phyloP scores from a whole-genome alignment of 1,140 invertebrate species.

The Venustaconcha ellipsiformis region DNA sequence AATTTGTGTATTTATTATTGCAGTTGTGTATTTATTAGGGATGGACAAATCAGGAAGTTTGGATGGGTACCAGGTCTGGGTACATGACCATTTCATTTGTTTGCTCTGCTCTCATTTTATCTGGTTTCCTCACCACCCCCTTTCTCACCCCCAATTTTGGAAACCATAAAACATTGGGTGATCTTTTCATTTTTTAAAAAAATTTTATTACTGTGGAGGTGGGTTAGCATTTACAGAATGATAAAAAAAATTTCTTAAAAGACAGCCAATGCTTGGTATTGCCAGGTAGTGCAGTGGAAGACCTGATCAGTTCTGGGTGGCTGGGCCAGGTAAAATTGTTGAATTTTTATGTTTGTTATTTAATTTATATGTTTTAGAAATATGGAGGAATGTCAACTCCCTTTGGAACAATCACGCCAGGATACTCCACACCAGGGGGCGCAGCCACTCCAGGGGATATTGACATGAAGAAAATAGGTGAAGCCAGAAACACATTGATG shows the following conservation, averaged over 20 bases:
- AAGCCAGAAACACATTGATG: conserved; percentile 99
- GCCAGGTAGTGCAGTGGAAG: neutral
- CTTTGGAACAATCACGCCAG: conserved; percentile 77
- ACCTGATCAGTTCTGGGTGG: too few relatives aligned
- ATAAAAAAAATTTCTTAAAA: neutral
- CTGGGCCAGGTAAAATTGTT: too few relatives aligned
- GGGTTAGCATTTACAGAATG: neutral
- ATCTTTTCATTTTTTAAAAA: neutral
- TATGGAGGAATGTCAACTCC: conserved; percentile 66
- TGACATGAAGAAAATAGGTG: conserved; percentile 98
- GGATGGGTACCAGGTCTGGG: too few relatives aligned
- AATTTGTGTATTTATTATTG: too few relatives aligned
- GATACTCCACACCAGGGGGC: conserved; percentile 70
- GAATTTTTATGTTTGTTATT: neutral
- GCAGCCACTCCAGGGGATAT: conserved; percentile 87
- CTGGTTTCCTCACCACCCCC: too few relatives aligned
- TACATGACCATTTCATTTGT: too few relatives aligned
- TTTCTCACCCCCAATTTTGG: too few relatives aligned
- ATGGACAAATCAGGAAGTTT: too few relatives aligned
- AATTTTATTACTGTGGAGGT: neutral
- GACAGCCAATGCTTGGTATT: neutral
- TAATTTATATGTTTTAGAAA: conserved; percentile 49
- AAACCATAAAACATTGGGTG: too few relatives aligned
- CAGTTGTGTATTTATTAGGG: too few relatives aligned
- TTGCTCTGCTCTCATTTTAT: too few relatives aligned